phyloP scores from a whole-genome alignment of 2,888 invertebrate species.

The Synanthedon tipuliformis region DNA sequence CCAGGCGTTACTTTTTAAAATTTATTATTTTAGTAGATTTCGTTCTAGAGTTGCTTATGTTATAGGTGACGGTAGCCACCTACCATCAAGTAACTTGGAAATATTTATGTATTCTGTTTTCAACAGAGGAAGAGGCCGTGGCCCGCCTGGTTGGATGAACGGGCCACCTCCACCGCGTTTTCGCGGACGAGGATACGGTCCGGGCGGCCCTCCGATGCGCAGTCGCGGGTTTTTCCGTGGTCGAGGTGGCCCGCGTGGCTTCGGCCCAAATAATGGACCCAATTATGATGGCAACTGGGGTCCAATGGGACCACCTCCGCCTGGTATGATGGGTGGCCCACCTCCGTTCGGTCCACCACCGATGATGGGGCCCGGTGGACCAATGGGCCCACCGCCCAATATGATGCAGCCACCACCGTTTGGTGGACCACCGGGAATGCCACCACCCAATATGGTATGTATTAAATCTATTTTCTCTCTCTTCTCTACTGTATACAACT shows the following conservation, averaged over 20 bases:
- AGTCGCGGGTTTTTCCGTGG: conserved; percentile 66
- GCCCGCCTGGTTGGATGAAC: conserved; percentile 55
- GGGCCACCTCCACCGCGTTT: conserved; percentile 72
- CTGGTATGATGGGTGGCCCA: conserved; percentile 27
- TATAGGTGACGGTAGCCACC: neutral
- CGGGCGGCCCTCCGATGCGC: conserved; percentile 69
- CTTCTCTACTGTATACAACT: too few species aligned
- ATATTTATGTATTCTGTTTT: neutral
- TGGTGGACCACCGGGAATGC: conserved; percentile 63
- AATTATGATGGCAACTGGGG: conserved; percentile 77
- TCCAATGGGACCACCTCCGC: conserved; percentile 71
- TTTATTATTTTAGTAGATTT: too few species aligned
- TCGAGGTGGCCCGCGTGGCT: conserved; percentile 56
- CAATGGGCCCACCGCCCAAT: conserved; percentile 68
- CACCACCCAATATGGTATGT: conserved; percentile 72
- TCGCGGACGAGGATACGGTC: conserved; percentile 76
- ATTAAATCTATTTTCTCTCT: too few species aligned
- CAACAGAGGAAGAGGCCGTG: neutral
- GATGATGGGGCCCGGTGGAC: conserved; percentile 71
- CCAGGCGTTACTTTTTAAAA: too few species aligned
- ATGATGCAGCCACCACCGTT: conserved; percentile 68
- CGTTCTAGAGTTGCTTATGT: neutral
- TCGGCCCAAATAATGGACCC: conserved; percentile 64
- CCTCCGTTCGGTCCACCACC: conserved; percentile 60
- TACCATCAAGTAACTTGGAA: too few species aligned